Percentiles rank a stretch among this genome's conserved stretches.
Evolutionary conservation across 2,113 vertebrate genomes (phyloP).

Genomic region (Pygoscelis adeliae): DNA sequence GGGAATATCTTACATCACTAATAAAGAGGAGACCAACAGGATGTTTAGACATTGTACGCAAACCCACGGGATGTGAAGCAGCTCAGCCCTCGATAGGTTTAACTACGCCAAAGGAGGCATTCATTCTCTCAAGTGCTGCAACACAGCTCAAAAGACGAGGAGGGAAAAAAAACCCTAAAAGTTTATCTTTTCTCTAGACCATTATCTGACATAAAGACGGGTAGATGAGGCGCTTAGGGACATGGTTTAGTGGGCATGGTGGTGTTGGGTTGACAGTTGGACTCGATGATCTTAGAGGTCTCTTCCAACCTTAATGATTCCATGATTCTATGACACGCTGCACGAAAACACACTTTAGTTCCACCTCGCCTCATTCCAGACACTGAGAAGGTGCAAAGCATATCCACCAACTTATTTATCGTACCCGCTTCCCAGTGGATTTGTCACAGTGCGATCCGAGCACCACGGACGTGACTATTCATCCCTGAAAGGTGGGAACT

Average conservation of each 20-base stretch:
- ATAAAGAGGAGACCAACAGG: background rate
- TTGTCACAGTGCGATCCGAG: background rate
- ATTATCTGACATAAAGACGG: no score
- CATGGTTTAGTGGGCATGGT: no score
- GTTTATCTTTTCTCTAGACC: background rate
- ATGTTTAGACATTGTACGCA: fast-evolving
- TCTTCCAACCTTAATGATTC: no score
- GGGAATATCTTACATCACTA: background rate
- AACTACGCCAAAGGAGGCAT: background rate
- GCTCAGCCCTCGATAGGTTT: background rate
- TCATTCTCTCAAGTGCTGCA: background rate
- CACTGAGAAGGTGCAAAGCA: background rate
- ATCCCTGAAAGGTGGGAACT: background rate
- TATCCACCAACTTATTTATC: background rate
- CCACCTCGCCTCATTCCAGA: background rate
- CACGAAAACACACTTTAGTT: background rate
- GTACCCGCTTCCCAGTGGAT: fast-evolving
- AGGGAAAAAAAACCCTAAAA: fast-evolving
- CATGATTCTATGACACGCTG: no score
- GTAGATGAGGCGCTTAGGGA: no score
- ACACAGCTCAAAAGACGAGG: no score
- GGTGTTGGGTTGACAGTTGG: no score
- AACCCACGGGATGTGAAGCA: background rate
- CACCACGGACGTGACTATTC: fast-evolving
- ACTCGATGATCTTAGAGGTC: no score